Conservation (phyloP, 2,888 invertebrate genomes). For the Blomia tropicalis region DNA sequence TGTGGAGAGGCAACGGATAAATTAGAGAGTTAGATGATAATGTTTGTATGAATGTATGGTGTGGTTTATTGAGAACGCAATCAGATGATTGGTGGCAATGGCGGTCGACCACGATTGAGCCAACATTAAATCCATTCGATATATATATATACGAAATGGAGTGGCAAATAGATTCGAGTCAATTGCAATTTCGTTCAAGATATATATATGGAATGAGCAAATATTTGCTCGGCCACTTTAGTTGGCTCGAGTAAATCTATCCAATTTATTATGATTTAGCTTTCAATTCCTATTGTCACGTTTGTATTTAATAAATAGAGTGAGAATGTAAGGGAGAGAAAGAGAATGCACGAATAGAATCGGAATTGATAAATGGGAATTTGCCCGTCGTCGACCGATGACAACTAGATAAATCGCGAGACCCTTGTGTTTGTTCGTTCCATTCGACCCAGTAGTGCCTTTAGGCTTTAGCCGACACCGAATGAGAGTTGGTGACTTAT, state of each 20-base stretch:
- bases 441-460: neutral
- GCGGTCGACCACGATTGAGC: too few species aligned
- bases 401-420: constrained; percentile 5
- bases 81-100: too few species aligned
- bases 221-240: constrained; percentile 8
- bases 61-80: too few species aligned
- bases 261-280: constrained; percentile 13
- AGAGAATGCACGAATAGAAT: constrained; percentile 3
- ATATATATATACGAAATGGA: too few species aligned
- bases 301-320: constrained; percentile 16
- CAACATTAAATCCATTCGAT: too few species aligned
- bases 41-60: too few species aligned
- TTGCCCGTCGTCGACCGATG: constrained; percentile 3
- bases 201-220: too few species aligned
- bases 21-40: too few species aligned
- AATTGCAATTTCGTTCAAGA: too few species aligned
- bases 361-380: neutral
- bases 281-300: neutral
- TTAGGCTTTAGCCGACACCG: constrained; percentile 1
- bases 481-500: neutral
- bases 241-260: constrained; percentile 7
- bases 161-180: too few species aligned
- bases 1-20: too few species aligned
- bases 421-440: neutral
- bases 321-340: constrained; percentile 3